phyloP scores from a whole-genome alignment of 2,797 vertebrate genomes.

The Oreonectes daqikongensis region DNA sequence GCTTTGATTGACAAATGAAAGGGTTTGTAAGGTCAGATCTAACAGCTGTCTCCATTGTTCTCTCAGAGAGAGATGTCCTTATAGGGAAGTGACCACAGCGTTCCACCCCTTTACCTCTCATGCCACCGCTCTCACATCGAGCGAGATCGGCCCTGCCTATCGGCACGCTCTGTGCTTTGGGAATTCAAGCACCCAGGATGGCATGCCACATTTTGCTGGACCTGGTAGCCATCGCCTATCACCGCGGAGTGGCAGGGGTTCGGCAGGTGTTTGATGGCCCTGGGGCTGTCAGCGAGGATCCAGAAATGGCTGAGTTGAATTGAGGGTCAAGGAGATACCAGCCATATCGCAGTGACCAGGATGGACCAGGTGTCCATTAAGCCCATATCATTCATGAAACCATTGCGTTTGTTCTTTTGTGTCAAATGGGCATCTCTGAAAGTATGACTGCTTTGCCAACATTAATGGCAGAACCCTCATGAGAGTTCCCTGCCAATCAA shows the following conservation, averaged over 20 bases:
- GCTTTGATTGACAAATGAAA: slow-evolving; percentile 34
- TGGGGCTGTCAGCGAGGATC: slow-evolving; percentile 37
- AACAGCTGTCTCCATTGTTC: slow-evolving; percentile 77
- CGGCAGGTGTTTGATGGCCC: slow-evolving; percentile 56
- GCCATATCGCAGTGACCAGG: slow-evolving; percentile 17
- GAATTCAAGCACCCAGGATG: slow-evolving; percentile 81
- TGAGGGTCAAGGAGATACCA: not conserved
- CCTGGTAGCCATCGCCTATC: slow-evolving; percentile 76
- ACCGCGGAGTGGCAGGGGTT: slow-evolving; percentile 57
- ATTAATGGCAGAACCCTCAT: not conserved
- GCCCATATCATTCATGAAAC: not conserved
- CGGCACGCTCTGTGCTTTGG: slow-evolving; percentile 67
- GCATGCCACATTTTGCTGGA: slow-evolving; percentile 82
- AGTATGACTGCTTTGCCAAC: not conserved
- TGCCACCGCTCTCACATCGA: slow-evolving; percentile 56
- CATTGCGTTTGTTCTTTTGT: not conserved
- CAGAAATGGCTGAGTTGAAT: slow-evolving; percentile 20
- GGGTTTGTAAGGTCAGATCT: slow-evolving; percentile 53
- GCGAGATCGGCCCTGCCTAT: slow-evolving; percentile 62
- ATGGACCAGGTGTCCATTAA: slow-evolving; percentile 31
- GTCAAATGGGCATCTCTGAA: not conserved
- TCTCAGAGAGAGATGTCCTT: slow-evolving; percentile 81
- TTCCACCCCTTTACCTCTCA: slow-evolving; percentile 60
- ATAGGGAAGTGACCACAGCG: slow-evolving; percentile 82
- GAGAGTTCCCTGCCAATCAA: too few species aligned